A percentile compares a stretch with the other conserved stretches of the same genome.
Evolutionary conservation across 2,113 vertebrate genomes (phyloP).

Genomic region (Hydrolagus affinis): DNA sequence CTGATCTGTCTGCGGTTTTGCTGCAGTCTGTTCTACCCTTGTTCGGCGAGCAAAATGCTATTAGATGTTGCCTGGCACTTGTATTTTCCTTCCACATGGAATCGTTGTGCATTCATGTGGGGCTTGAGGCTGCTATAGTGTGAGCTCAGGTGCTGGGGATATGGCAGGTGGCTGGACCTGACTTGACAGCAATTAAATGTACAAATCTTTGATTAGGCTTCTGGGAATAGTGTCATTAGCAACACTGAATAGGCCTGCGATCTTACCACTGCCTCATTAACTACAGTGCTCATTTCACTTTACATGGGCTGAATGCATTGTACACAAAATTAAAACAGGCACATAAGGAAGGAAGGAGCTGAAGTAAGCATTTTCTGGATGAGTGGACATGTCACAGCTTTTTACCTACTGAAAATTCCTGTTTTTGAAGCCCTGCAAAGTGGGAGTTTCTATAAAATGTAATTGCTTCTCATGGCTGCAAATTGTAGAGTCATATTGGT

Average conservation of each 20-base stretch:
- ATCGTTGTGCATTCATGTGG: slow-evolving; percentile 69
- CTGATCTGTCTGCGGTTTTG: background rate
- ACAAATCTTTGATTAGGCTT: slow-evolving; percentile 87
- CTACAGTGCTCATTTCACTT: slow-evolving; percentile 55
- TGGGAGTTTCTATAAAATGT: background rate
- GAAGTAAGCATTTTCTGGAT: slow-evolving; percentile 47
- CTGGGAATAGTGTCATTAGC: slow-evolving; percentile 76
- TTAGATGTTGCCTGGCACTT: slow-evolving; percentile 71
- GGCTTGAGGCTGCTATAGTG: slow-evolving; percentile 46
- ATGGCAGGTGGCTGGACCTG: slow-evolving; percentile 79
- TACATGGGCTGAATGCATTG: slow-evolving; percentile 48
- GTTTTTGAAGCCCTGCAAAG: background rate
- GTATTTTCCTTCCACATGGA: slow-evolving; percentile 62
- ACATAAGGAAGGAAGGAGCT: slow-evolving; percentile 41
- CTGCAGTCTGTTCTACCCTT: slow-evolving; percentile 45
- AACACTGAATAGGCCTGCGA: slow-evolving; percentile 58
- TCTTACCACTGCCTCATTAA: slow-evolving; percentile 65
- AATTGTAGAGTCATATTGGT: too few relatives aligned
- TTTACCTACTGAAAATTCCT: slow-evolving; percentile 5
- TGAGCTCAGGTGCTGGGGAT: slow-evolving; percentile 70
- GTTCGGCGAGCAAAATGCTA: slow-evolving; percentile 49
- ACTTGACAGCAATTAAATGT: slow-evolving; percentile 89
- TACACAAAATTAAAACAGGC: slow-evolving; percentile 43
- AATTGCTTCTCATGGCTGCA: background rate
- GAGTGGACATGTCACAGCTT: slow-evolving; percentile 42